Percentiles rank a stretch among this genome's conserved stretches.
phyloP scores from a whole-genome alignment of 2,888 invertebrate species.

The Drosophila buzzatii region DNA sequence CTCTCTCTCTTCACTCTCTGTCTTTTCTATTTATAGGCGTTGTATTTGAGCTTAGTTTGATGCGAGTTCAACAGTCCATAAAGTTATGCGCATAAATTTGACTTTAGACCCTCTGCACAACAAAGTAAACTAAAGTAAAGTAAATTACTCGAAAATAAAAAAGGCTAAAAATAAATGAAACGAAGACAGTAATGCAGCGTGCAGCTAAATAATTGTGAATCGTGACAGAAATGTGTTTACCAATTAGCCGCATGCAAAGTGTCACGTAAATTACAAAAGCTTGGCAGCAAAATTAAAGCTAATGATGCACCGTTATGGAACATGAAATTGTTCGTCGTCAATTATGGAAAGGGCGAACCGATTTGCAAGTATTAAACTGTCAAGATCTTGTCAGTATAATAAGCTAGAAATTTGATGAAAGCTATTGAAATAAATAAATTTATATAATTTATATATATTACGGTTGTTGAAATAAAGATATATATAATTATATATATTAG shows the following conservation, averaged over 20 bases:
- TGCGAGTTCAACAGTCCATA: slow-evolving; percentile 63
- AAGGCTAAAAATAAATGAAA: slow-evolving; percentile 2
- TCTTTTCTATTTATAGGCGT: slow-evolving; percentile 11
- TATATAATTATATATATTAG: not conserved
- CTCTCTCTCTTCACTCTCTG: not conserved
- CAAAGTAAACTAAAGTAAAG: not conserved
- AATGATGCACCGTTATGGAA: slow-evolving; percentile 22
- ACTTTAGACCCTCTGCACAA: slow-evolving; percentile 20
- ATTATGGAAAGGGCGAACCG: slow-evolving; percentile 7
- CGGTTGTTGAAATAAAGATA: too few relatives aligned
- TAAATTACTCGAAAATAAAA: slow-evolving; percentile 26
- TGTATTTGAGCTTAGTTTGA: slow-evolving; percentile 33
- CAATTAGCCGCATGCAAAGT: slow-evolving; percentile 68
- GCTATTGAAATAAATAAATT: not conserved
- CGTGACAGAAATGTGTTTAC: slow-evolving; percentile 39
- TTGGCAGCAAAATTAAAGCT: slow-evolving; percentile 28
- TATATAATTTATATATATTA: not conserved
- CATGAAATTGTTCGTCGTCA: slow-evolving; percentile 5
- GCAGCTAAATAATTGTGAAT: slow-evolving; percentile 30
- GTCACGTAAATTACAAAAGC: slow-evolving; percentile 39
- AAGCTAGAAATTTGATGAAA: not conserved
- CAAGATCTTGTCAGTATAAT: not conserved
- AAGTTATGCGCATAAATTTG: slow-evolving; percentile 69
- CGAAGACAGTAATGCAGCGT: slow-evolving; percentile 24
- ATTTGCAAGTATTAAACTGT: not conserved